Percentiles rank a stretch among this genome's conserved stretches.
These are phyloP conservation scores for Microtus richardsoni DNA, from an alignment of 2,113 vertebrate species.

Conservation along the genomic window DNA sequence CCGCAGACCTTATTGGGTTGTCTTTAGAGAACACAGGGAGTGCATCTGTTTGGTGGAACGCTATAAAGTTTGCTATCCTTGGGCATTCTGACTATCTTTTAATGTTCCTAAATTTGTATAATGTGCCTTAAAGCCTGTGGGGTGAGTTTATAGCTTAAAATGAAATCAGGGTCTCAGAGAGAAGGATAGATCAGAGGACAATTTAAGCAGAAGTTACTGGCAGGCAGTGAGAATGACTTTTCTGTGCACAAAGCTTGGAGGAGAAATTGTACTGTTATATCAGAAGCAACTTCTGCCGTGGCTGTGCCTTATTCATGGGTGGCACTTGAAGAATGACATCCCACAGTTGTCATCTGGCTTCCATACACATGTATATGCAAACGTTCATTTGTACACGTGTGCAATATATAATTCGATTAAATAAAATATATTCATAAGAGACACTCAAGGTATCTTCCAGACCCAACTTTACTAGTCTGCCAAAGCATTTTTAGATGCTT, in stretches of 20 bases:
- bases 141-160: neutral
- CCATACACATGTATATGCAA: too few relatives aligned
- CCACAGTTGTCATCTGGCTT: neutral
- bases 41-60: neutral
- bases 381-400: too few relatives aligned
- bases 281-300: neutral
- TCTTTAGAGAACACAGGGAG: neutral
- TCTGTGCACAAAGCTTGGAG: neutral
- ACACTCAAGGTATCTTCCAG: neutral
- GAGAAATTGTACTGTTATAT: neutral
- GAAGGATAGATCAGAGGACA: neutral
- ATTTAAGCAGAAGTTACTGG: neutral
- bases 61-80: neutral
- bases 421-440: neutral
- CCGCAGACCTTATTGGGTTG: neutral
- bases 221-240: neutral
- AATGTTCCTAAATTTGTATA: neutral
- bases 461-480: neutral
- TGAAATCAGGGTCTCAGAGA: neutral
- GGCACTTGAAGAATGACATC: neutral
- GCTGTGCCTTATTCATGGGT: neutral
- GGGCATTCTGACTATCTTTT: neutral
- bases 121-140: neutral
- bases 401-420: neutral
- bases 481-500: slow-evolving; percentile 2